Percentiles rank a stretch among this genome's conserved stretches.
Evolutionary conservation across 1,140 invertebrate genomes (phyloP).

Genomic region (Hormaphis cornu): DNA sequence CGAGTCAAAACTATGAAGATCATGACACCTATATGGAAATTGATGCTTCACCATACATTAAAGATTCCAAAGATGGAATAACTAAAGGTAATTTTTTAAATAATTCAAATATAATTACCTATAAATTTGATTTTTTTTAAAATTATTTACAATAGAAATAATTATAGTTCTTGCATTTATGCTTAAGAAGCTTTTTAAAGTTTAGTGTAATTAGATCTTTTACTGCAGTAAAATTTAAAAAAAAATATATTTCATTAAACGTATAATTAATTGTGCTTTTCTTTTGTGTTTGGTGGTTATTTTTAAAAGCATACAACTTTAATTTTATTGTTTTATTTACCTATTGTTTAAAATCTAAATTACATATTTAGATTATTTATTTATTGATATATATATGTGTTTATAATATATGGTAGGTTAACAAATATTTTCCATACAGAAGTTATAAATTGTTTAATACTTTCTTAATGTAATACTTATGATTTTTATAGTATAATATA

Average conservation of each 20-base stretch:
- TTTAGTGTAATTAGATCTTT: neutral
- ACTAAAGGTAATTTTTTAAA: constrained; percentile 27
- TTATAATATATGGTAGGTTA: neutral
- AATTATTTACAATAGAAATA: neutral
- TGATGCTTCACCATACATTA: constrained; percentile 14
- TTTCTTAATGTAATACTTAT: too few species aligned
- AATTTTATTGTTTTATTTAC: neutral
- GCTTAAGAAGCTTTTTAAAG: constrained; percentile 24
- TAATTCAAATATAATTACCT: neutral
- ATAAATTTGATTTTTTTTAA: neutral
- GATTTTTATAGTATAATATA: too few species aligned
- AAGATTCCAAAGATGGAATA: constrained; percentile 18
- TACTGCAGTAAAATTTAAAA: neutral
- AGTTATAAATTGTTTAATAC: too few species aligned
- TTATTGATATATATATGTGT: too few species aligned
- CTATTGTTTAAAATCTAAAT: too few species aligned
- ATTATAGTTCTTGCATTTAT: constrained; percentile 11
- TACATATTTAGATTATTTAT: too few species aligned
- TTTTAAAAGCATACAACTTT: neutral
- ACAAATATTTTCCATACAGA: neutral
- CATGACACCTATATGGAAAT: constrained; percentile 13
- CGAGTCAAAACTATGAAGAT: constrained; percentile 16
- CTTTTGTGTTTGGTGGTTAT: neutral
- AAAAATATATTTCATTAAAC: neutral
- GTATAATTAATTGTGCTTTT: constrained; percentile 29